Evolutionary conservation across 2,888 invertebrate genomes (phyloP).

Genomic region (Tenthredo notha): DNA sequence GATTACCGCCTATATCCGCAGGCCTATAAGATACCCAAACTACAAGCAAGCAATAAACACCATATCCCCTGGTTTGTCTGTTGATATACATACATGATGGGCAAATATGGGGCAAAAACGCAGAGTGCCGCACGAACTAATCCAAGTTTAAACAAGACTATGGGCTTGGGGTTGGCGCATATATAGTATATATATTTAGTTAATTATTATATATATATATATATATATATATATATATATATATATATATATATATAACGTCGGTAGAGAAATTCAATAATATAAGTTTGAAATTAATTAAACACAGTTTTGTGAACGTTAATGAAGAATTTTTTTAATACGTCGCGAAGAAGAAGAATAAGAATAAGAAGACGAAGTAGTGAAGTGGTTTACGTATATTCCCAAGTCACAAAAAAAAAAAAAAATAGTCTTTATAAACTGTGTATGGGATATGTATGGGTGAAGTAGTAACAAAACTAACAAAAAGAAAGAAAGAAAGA

Average conservation of each 20-base stretch:
- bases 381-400: not conserved
- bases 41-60: slow-evolving; percentile 29
- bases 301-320: not conserved
- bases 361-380: not conserved
- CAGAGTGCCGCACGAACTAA: not conserved
- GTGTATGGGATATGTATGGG: not conserved
- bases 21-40: not conserved
- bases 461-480: not conserved
- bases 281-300: not conserved
- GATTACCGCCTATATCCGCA: not conserved
- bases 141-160: not conserved
- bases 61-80: not conserved
- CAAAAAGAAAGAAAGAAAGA: not conserved
- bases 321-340: not conserved
- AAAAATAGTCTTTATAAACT: not conserved
- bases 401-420: not conserved
- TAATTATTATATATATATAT: not conserved
- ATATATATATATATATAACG: not conserved
- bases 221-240: no score
- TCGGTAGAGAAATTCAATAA: not conserved
- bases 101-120: not conserved
- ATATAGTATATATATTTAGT: not conserved
- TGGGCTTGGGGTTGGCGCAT: not conserved
- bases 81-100: not conserved
- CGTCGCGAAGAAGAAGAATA: not conserved